Evolutionary conservation across 2,797 vertebrate species (phyloP).

Genomic region (Falco peregrinus): DNA sequence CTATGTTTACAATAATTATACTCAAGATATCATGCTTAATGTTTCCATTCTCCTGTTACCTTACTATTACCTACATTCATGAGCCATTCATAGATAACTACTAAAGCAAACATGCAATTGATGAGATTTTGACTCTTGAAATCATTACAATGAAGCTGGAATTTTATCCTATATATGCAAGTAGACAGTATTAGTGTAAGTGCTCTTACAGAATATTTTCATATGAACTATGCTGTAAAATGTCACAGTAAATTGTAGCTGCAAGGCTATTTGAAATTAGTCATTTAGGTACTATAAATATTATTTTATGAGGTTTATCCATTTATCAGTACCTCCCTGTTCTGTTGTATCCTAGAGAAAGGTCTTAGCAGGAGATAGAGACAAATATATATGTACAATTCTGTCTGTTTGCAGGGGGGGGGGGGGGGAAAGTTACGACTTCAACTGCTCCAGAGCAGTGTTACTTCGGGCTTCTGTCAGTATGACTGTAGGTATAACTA

Average conservation of each 20-base stretch:
- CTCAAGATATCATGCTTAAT: not conserved
- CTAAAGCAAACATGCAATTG: not conserved
- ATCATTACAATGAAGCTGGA: not conserved
- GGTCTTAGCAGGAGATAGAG: not conserved
- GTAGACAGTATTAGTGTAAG: not conserved
- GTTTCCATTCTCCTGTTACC: not conserved
- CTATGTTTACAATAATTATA: not conserved
- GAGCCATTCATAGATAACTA: not conserved
- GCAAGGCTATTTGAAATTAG: constrained; percentile 27
- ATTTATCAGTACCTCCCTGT: not conserved
- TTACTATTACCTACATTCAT: not conserved
- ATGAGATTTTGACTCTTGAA: not conserved
- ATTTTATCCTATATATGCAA: not conserved
- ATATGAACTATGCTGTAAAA: constrained; percentile 16
- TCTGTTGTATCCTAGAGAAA: not conserved
- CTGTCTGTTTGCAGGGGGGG: not conserved
- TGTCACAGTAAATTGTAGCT: constrained; percentile 28
- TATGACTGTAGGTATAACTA: not conserved
- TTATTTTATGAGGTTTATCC: not conserved
- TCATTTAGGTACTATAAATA: constrained; percentile 28
- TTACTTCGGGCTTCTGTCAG: not conserved
- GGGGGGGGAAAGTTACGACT: not conserved
- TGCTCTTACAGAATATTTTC: not conserved
- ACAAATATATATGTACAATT: not conserved
- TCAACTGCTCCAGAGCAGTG: not conserved